phyloP scores from a whole-genome alignment of 2,888 invertebrate genomes.

The Steinernema carpocapsae region DNA sequence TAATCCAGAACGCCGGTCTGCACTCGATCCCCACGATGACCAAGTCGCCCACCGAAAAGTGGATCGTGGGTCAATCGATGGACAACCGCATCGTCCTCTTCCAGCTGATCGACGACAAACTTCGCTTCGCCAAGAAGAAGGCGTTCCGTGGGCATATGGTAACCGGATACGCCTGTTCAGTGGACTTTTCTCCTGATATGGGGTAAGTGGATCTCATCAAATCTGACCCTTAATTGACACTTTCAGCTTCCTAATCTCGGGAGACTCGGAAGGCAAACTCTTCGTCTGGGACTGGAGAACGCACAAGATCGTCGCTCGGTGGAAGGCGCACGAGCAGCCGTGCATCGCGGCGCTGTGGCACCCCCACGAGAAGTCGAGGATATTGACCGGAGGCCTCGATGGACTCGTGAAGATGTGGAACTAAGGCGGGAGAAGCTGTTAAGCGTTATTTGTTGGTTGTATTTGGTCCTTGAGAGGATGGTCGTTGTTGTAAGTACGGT shows the following conservation, averaged over 20 bases:
- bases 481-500: slow-evolving; percentile 27
- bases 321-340: slow-evolving; percentile 98
- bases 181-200: slow-evolving; percentile 98
- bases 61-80: slow-evolving; percentile 98
- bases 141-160: slow-evolving; percentile 98
- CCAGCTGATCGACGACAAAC: slow-evolving; percentile 87
- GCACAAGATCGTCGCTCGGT: slow-evolving; percentile 94
- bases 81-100: slow-evolving; percentile 98
- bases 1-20: slow-evolving; percentile 98
- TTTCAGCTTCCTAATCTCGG: slow-evolving; percentile 88
- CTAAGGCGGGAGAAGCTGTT: slow-evolving; percentile 71
- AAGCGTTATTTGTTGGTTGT: slow-evolving; percentile 26
- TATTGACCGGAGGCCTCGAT: slow-evolving; percentile 99
- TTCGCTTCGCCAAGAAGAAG: slow-evolving; percentile 97
- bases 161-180: slow-evolving; percentile 94
- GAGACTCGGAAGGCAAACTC: slow-evolving; percentile 97
- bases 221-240: not conserved
- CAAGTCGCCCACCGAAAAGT: slow-evolving; percentile 91
- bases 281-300: slow-evolving; percentile 99
- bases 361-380: slow-evolving; percentile 95
- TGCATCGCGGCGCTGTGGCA: slow-evolving; percentile 95
- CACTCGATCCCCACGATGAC: slow-evolving; percentile 98
- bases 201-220: slow-evolving; percentile 74
- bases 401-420: slow-evolving; percentile 98
- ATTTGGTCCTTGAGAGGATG: slow-evolving; percentile 8